phyloP scores from a whole-genome alignment of 92 coral and sea anemone species.

The Isaurus tuberculatus region DNA sequence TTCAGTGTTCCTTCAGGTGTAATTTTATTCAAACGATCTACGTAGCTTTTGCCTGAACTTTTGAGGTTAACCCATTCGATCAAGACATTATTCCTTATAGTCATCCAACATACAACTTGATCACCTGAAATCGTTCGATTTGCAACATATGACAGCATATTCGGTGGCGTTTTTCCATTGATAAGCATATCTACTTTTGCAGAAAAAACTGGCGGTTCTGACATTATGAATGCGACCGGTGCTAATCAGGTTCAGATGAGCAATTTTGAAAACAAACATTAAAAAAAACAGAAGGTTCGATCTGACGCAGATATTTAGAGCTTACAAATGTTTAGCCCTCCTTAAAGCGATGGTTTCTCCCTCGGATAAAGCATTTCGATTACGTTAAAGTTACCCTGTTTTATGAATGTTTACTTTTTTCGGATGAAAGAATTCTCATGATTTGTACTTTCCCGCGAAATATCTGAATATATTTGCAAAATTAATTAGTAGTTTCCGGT shows the following conservation, averaged over 20 bases:
- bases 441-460: not conserved
- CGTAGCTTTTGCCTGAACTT: conserved; percentile 26
- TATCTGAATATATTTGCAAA: not conserved
- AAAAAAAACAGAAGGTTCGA: not conserved
- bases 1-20: conserved; percentile 45
- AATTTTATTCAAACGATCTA: conserved; percentile 50
- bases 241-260: not conserved
- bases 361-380: not conserved
- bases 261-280: not conserved
- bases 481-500: not conserved
- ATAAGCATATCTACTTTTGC: conserved; percentile 44
- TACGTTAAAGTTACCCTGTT: not conserved
- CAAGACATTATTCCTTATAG: conserved; percentile 17
- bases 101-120: conserved; percentile 31
- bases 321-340: not conserved
- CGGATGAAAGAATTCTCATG: not conserved
- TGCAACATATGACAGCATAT: conserved; percentile 45
- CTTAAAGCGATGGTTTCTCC: not conserved
- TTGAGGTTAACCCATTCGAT: conserved; percentile 14
- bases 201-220: not conserved
- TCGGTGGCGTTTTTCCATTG: conserved; percentile 40
- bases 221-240: not conserved
- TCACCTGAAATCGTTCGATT: conserved; percentile 25
- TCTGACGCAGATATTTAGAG: not conserved
- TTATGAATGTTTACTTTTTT: conserved; percentile 1